Evolutionary conservation across 2,888 invertebrate genomes (phyloP).

Genomic region (Ormyrus thymus): DNA sequence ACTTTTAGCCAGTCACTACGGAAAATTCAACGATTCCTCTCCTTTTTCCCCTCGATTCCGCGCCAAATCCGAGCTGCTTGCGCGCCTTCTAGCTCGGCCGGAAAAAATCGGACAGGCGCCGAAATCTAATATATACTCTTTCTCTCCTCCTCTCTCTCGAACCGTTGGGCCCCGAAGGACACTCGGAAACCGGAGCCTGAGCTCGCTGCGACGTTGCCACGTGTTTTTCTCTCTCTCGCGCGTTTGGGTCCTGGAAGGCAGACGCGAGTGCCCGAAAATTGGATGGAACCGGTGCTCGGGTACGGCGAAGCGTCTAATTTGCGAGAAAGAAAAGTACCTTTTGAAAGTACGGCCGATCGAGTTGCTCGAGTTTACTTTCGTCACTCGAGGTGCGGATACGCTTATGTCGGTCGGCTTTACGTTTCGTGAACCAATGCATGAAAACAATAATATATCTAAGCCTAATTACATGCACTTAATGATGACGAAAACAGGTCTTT

Average conservation of each 20-base stretch:
- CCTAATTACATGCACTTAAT: too few species aligned
- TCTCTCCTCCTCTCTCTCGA: conserved; percentile 25
- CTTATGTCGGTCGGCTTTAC: too few species aligned
- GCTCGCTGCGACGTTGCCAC: conserved; percentile 56
- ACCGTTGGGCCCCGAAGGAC: conserved; percentile 50
- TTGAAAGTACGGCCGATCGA: neutral
- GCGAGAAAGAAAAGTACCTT: neutral
- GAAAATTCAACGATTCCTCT: conserved; percentile 11
- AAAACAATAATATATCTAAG: too few species aligned
- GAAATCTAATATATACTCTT: conserved; percentile 22
- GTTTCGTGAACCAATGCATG: too few species aligned
- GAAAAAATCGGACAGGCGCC: conserved; percentile 25
- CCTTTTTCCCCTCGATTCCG: neutral
- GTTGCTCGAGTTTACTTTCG: conserved; percentile 1
- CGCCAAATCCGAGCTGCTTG: neutral
- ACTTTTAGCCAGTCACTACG: too few species aligned
- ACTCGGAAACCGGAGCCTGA: conserved; percentile 52
- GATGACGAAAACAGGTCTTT: too few species aligned
- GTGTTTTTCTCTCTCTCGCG: conserved; percentile 21
- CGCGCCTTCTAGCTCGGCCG: neutral
- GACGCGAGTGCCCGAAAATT: conserved; percentile 29
- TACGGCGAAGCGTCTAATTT: conserved; percentile 10
- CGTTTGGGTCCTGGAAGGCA: neutral
- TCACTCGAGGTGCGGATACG: neutral
- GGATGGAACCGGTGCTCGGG: neutral